Percentiles rank a stretch among this genome's conserved stretches.
These are phyloP conservation scores for Carterocephalus palaemon DNA, from an alignment of 2,888 invertebrate species.

Conservation along the genomic window DNA sequence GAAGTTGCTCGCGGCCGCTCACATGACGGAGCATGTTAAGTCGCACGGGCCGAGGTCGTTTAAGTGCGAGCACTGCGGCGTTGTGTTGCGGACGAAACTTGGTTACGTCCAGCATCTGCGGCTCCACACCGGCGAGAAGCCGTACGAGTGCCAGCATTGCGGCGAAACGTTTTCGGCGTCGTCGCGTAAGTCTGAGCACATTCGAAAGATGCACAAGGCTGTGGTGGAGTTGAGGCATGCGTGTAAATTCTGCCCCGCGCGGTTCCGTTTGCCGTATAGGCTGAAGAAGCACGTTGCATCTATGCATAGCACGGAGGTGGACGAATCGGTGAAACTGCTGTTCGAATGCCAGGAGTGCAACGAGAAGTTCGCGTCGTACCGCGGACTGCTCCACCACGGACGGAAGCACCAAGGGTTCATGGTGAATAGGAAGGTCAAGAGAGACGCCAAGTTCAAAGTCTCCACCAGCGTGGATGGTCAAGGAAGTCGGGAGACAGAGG, in stretches of 20 bases:
- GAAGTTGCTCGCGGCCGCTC: conserved; percentile 57
- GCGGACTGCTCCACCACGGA: conserved; percentile 54
- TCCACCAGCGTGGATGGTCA: not conserved
- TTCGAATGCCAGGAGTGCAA: conserved; percentile 52
- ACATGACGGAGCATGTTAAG: conserved; percentile 61
- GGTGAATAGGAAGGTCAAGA: conserved; percentile 14
- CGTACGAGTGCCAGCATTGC: conserved; percentile 56
- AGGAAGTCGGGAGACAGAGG: not conserved
- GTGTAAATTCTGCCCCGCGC: conserved; percentile 55
- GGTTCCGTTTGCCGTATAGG: conserved; percentile 51
- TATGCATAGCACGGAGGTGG: conserved; percentile 41
- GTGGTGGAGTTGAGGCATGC: conserved; percentile 45
- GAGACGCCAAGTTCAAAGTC: conserved; percentile 8
- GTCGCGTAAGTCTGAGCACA: conserved; percentile 60
- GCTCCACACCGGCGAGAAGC: conserved; percentile 62
- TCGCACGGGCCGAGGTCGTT: conserved; percentile 44
- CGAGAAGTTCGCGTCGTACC: conserved; percentile 51
- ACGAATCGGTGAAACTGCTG: conserved; percentile 27
- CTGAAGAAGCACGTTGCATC: conserved; percentile 50
- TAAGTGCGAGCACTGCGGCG: conserved; percentile 54
- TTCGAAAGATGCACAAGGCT: conserved; percentile 48
- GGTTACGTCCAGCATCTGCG: conserved; percentile 62
- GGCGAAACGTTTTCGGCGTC: conserved; percentile 60
- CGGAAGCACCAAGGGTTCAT: conserved; percentile 44
- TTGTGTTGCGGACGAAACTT: conserved; percentile 50